Evolutionary conservation across 2,888 invertebrate species (phyloP), one percentile per base, ranked within the genome.

Genomic region (Loripinus fragilis): DNA sequence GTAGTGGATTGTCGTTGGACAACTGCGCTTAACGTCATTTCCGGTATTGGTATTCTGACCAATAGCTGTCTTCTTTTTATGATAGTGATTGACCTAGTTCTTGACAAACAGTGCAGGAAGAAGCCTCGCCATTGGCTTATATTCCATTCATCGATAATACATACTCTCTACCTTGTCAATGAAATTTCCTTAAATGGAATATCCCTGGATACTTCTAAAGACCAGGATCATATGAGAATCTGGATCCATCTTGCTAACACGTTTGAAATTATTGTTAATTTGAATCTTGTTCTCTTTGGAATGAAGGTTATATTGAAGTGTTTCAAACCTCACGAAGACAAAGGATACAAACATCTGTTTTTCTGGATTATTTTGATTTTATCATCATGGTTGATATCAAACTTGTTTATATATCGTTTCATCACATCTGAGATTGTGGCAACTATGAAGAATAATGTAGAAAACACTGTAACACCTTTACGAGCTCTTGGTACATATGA

Each of bases 71-170:
- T 83, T 0, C 68, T 78, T 50, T 80, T 83, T 41, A 74, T 83
- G 80, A 65, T 83, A 3, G 71, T 80, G 64, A 80, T 83, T 28
- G 83, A 80, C 65, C 80, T 83, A 60, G 75, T 83, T 71, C 68
- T 80, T 30, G 80, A 83, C 45, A 71, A 50, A 41, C 68, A 45
- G 28, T 67, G 76, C 41, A 55, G 78, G 66, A 71, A 64, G 64
- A 76, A 67, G 71, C 71, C 83, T 64, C 83, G 83, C 68, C 83
- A 83, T 55, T 83, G 83, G 83, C 73, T 83, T n/a, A 55, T 83
- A 65, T 48, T 80, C 41, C 80, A 78, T 66, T 52, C 78, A 7
- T 50, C 83, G 2, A 17, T 83, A 2, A 78, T 74, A 15, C 77
- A 78, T 38, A 70, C 80, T 17, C 74, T 71, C 7, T 83, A 76